Percentiles rank a stretch among this genome's conserved stretches.
Evolutionary conservation across 92 coral and sea anemone genomes (phyloP).

Genomic region (Palythoa caribaeorum): DNA sequence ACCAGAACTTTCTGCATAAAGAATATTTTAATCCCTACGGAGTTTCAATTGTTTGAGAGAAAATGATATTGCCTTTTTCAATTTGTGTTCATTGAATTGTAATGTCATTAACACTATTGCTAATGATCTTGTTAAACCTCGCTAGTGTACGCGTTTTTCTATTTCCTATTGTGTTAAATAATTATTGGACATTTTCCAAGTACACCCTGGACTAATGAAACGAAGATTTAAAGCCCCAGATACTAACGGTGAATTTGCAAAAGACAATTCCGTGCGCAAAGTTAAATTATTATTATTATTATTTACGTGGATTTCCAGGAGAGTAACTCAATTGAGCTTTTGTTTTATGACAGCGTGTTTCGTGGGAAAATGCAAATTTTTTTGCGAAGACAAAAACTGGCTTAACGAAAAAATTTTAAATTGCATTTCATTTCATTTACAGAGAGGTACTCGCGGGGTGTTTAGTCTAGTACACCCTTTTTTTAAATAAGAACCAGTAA

Average conservation of each 20-base stretch:
- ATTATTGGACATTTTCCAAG: too few species aligned
- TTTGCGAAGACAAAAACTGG: not conserved
- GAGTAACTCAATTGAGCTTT: not conserved
- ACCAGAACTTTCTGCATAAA: not conserved
- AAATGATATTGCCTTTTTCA: not conserved
- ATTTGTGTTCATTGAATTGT: not conserved
- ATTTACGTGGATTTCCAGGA: not conserved
- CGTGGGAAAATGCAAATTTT: constrained; percentile 29
- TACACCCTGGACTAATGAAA: not conserved
- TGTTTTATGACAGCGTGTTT: constrained; percentile 17
- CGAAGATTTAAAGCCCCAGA: not conserved
- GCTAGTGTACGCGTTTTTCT: not conserved
- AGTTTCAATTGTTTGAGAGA: not conserved
- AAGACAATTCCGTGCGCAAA: not conserved
- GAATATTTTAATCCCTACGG: not conserved
- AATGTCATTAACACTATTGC: not conserved
- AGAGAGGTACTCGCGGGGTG: not conserved
- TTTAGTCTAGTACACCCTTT: not conserved
- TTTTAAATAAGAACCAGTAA: too few species aligned
- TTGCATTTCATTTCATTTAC: not conserved
- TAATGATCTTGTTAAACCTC: not conserved
- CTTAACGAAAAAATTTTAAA: not conserved
- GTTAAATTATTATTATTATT: not conserved
- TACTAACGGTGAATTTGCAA: not conserved
- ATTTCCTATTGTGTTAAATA: not conserved